A percentile compares a stretch with the other conserved stretches of the same genome.
Evolutionary conservation across 1,140 invertebrate genomes (phyloP).

Genomic region (Temnothorax longispinosus): DNA sequence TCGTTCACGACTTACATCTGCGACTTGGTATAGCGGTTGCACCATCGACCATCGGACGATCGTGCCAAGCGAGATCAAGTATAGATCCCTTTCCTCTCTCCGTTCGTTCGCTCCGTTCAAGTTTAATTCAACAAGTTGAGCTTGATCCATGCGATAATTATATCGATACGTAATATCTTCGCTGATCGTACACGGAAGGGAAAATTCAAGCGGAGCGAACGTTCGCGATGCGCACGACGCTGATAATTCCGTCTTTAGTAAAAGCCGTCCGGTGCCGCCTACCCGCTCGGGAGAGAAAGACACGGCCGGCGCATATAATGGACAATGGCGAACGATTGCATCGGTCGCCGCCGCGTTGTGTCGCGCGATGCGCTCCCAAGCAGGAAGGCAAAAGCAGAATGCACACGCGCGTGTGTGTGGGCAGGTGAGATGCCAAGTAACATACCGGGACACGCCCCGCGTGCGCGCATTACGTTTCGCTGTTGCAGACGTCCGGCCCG

Average conservation of each 20-base stretch:
- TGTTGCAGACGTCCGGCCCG: conserved; percentile 24
- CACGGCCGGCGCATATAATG: conserved; percentile 34
- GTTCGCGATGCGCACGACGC: background rate
- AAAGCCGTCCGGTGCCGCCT: conserved; percentile 5
- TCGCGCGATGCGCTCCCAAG: conserved; percentile 38
- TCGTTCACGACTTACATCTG: conserved; percentile 15
- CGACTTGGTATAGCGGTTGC: conserved; percentile 9
- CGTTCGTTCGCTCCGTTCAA: background rate
- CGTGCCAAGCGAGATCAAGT: background rate
- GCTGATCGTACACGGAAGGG: background rate
- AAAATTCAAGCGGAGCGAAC: background rate
- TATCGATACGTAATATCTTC: background rate
- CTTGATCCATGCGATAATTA: background rate
- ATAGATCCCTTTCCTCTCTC: background rate
- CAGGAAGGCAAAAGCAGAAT: conserved; percentile 48
- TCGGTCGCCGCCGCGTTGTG: background rate
- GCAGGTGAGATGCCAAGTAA: conserved; percentile 64
- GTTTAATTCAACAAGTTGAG: background rate
- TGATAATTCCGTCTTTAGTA: conserved; percentile 14
- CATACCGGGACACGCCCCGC: conserved; percentile 58
- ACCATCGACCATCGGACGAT: background rate
- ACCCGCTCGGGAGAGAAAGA: background rate
- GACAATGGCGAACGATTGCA: conserved; percentile 64
- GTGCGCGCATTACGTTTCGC: conserved; percentile 28
- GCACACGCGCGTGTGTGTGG: conserved; percentile 67